Percentiles rank a stretch among this genome's conserved stretches.
These are phyloP conservation scores for Tetraneura akinire DNA, from an alignment of 1,140 invertebrate genomes.

Conservation along the genomic window DNA sequence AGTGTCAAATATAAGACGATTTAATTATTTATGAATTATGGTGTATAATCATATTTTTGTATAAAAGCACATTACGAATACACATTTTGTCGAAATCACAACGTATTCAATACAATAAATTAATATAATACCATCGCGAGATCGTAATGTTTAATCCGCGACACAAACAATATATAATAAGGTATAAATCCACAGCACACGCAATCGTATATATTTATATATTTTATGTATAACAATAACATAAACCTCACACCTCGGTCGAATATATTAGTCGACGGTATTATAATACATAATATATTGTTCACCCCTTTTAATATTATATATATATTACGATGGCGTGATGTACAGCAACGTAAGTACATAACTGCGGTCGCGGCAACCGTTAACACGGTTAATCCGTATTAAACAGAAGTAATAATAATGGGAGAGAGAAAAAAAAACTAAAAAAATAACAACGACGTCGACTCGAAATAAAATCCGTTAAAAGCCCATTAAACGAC, in stretches of 20 bases:
- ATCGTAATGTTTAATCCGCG: constrained; percentile 13
- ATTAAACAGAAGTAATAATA: constrained; percentile 43
- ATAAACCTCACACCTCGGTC: background rate
- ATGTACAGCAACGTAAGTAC: background rate
- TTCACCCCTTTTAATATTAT: background rate
- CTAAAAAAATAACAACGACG: constrained; percentile 32
- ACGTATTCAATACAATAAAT: too few species aligned
- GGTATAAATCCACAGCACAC: too few species aligned
- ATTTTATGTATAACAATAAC: background rate
- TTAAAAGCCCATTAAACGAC: constrained; percentile 48
- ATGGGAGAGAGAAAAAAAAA: background rate
- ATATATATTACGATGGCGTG: too few species aligned
- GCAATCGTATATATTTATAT: background rate
- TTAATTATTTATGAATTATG: too few species aligned
- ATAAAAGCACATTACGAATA: too few species aligned
- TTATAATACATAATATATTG: background rate
- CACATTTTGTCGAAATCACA: background rate
- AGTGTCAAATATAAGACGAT: too few species aligned
- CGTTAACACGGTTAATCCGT: constrained; percentile 34
- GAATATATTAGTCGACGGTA: too few species aligned
- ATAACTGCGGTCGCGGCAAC: background rate
- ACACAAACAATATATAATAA: too few species aligned
- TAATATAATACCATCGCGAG: background rate
- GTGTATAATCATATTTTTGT: too few species aligned
- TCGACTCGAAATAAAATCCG: constrained; percentile 38